A percentile compares a stretch with the other conserved stretches of the same genome.
Evolutionary conservation across 2,888 invertebrate species (phyloP).

Genomic region (Herminia tarsipennalis): DNA sequence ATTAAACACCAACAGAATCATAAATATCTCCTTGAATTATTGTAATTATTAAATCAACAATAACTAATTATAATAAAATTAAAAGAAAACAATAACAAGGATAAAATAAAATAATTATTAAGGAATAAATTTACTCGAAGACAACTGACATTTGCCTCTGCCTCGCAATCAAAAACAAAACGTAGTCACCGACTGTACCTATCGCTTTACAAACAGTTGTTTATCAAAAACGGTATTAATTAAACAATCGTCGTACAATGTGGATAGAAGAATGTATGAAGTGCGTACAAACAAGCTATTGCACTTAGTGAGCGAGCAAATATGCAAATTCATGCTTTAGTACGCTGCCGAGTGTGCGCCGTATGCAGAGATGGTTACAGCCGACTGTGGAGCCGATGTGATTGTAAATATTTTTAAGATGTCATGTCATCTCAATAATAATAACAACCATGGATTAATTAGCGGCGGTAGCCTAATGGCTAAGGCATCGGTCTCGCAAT

Average conservation of each 20-base stretch:
- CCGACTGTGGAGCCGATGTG: conserved; percentile 42
- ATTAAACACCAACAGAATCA: no score
- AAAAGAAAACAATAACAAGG: no score
- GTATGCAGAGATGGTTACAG: conserved; percentile 57
- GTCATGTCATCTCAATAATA: no score
- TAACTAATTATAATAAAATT: no score
- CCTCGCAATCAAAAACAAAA: conserved; percentile 4
- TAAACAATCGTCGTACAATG: conserved; percentile 55
- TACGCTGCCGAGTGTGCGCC: conserved; percentile 67
- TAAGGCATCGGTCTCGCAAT: no score
- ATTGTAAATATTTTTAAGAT: background rate
- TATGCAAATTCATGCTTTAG: conserved; percentile 82
- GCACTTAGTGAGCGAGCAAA: conserved; percentile 80
- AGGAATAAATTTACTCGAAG: no score
- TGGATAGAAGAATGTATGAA: conserved; percentile 71
- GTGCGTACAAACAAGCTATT: conserved; percentile 81
- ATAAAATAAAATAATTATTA: no score
- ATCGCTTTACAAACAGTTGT: conserved; percentile 38
- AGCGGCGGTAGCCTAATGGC: no score
- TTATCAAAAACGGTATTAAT: conserved; percentile 59
- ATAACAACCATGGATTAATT: no score
- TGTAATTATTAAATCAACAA: no score
- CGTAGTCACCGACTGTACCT: conserved; percentile 19
- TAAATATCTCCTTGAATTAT: no score
- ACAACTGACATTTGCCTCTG: background rate